Conservation (phyloP, 92 coral and sea anemone genomes). For the Porites cylindrica region DNA sequence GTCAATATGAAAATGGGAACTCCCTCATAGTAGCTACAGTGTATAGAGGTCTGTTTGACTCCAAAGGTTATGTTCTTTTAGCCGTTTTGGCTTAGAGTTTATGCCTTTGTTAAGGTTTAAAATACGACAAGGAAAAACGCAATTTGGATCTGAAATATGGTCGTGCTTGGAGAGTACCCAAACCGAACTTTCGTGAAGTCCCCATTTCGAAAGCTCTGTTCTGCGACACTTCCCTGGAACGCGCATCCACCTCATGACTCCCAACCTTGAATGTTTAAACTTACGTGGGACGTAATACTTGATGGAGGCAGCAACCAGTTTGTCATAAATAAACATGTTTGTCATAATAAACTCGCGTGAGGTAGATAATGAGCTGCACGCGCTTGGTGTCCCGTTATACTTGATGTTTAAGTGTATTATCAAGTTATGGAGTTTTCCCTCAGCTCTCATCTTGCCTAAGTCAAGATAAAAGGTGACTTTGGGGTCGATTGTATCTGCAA, state of each 20-base stretch:
- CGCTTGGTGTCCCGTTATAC: slow-evolving; percentile 56
- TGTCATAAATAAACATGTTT: slow-evolving; percentile 9
- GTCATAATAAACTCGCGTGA: slow-evolving; percentile 15
- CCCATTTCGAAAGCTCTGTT: too few relatives aligned
- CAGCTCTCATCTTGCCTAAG: slow-evolving; percentile 22
- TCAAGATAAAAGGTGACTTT: slow-evolving; percentile 9
- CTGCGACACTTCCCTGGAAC: too few relatives aligned
- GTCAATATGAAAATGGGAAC: too few relatives aligned
- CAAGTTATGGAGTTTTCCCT: slow-evolving; percentile 49
- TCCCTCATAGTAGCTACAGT: too few relatives aligned
- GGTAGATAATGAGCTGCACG: slow-evolving; percentile 61
- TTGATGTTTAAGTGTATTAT: slow-evolving; percentile 46
- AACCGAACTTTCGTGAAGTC: not conserved
- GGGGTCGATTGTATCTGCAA: slow-evolving; percentile 41
- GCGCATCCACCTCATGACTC: too few relatives aligned
- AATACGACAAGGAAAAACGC: too few relatives aligned
- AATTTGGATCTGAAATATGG: too few relatives aligned
- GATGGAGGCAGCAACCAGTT: slow-evolving; percentile 24
- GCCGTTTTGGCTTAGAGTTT: too few relatives aligned
- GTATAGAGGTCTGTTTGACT: too few relatives aligned
- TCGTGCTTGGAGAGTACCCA: too few relatives aligned
- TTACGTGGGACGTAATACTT: slow-evolving; percentile 45
- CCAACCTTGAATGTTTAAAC: not conserved
- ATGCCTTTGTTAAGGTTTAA: too few relatives aligned
- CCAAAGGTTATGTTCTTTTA: too few relatives aligned